Base-by-base conservation (phyloP, 2,888 invertebrate genomes). In the Melanotus villosus region DNA sequence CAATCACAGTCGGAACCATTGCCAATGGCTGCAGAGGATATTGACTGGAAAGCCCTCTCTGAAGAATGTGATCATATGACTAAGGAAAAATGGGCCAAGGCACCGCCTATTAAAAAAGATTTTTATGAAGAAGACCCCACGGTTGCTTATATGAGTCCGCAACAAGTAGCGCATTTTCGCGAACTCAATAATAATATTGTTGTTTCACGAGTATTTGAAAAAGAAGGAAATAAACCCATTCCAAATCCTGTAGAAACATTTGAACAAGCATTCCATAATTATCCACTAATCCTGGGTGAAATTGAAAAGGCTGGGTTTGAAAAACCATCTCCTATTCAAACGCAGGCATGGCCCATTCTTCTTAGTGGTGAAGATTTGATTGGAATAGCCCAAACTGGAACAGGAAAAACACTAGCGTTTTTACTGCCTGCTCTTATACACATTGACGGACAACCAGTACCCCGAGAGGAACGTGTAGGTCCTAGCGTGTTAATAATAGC, bases 351-450 rank as follows among this genome's bases (percentile, higher is more conserved):
- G 98, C 99, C 99, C 0, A 89, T 98, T 69, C 87, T 98, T 0
- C 85, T 99, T 41, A 90, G 91, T 79, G 99, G 99, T 0, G 90
- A 93, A 80, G 98, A 99, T 85, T 85, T 98, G 82, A 98, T 99
- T 82, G 98, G 98, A 6, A 98, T 99, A 74, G 98, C 98, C 0
- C 98, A 97, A 85, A 96, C 96, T 5, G 96, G 96, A 64, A 95
- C 95, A 14, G 90, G 97, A 0, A 99, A 99, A 86, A 99, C 99
- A 0, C 86, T 99, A 65, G 98, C 97, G 0, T 98, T 97, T 80
- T 85, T 98, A 0, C 83, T 98, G 60, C 98, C 98, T 7, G 98
- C 96, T 9, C 87, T 98, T 76, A 93, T 98, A 75, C 98, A 98
- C 81, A 96, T 97, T 70, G 95, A 96, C 73, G 91, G 91, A 0